A percentile compares a stretch with the other conserved stretches of the same genome.
phyloP scores from a whole-genome alignment of 2,888 invertebrate genomes.

The Leucozona laternaria region DNA sequence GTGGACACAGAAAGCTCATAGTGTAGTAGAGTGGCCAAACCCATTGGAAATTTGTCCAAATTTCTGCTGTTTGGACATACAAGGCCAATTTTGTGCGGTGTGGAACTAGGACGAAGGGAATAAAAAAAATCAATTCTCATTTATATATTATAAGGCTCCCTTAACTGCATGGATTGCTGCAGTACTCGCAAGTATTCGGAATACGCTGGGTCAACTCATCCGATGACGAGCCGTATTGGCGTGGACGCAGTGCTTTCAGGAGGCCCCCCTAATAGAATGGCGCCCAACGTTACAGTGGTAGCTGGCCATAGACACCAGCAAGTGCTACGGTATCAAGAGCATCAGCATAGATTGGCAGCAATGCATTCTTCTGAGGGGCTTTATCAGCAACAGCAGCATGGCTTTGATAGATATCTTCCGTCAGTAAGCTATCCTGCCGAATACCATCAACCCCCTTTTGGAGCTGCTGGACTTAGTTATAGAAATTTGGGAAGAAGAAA shows the following conservation, averaged over 20 bases:
- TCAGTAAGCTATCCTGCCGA: slow-evolving; percentile 40
- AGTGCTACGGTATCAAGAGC: slow-evolving; percentile 62
- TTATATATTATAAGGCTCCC: slow-evolving; percentile 58
- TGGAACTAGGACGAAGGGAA: slow-evolving; percentile 23
- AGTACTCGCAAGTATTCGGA: slow-evolving; percentile 59
- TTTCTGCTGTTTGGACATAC: slow-evolving; percentile 60
- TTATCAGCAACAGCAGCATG: slow-evolving; percentile 61
- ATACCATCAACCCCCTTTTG: slow-evolving; percentile 52
- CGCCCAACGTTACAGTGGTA: slow-evolving; percentile 64
- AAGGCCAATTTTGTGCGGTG: slow-evolving; percentile 56
- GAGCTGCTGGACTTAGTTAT: slow-evolving; percentile 47
- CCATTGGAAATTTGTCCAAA: slow-evolving; percentile 55
- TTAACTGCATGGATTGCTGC: slow-evolving; percentile 71
- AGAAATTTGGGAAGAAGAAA: slow-evolving; percentile 59
- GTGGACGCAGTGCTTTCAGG: slow-evolving; percentile 58
- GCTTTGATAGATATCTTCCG: slow-evolving; percentile 65
- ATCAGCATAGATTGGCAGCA: slow-evolving; percentile 63
- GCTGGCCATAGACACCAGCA: slow-evolving; percentile 63
- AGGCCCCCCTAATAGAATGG: slow-evolving; percentile 67
- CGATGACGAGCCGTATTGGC: slow-evolving; percentile 65
- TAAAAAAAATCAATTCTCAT: slow-evolving; percentile 67
- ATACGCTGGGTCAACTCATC: slow-evolving; percentile 38
- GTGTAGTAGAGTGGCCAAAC: slow-evolving; percentile 35
- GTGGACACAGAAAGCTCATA: slow-evolving; percentile 42
- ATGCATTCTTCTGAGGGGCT: slow-evolving; percentile 63